These are phyloP conservation scores for Proisotoma minuta DNA, from an alignment of 2,888 invertebrate species.

Conservation along the genomic window DNA sequence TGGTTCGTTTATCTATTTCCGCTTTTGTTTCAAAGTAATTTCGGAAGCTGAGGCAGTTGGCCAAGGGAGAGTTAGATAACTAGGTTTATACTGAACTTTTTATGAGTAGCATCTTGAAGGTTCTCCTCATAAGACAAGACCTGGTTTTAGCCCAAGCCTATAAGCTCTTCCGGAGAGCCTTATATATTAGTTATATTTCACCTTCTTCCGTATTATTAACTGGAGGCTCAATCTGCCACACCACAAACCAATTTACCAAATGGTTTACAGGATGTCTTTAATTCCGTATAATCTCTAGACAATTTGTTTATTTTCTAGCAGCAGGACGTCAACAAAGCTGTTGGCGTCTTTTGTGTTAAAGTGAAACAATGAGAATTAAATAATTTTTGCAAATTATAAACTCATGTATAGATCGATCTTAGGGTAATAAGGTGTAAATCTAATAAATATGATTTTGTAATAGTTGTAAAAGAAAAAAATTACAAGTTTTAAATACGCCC, in stretches of 20 bases:
- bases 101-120: constrained; percentile 8
- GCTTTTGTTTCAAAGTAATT: constrained; percentile 7
- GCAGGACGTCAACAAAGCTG: background rate
- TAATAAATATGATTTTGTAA: too few relatives aligned
- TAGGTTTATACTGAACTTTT: background rate
- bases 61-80: background rate
- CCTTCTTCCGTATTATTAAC: constrained; percentile 5
- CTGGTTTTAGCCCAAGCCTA: constrained; percentile 5
- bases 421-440: too few relatives aligned
- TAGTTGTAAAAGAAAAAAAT: too few relatives aligned
- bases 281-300: constrained; percentile 7
- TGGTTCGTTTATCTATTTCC: constrained; percentile 9
- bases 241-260: constrained; percentile 14
- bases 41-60: constrained; percentile 12
- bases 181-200: background rate
- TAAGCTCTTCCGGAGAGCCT: background rate
- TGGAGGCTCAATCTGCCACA: constrained; percentile 15
- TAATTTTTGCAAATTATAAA: too few relatives aligned
- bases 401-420: too few relatives aligned
- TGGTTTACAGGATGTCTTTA: constrained; percentile 15
- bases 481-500: too few relatives aligned
- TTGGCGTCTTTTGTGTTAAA: background rate
- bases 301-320: background rate
- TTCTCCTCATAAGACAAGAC: constrained; percentile 2
- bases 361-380: too few relatives aligned